Conservation (phyloP, 2,113 vertebrate genomes). For the Gadus macrocephalus region DNA sequence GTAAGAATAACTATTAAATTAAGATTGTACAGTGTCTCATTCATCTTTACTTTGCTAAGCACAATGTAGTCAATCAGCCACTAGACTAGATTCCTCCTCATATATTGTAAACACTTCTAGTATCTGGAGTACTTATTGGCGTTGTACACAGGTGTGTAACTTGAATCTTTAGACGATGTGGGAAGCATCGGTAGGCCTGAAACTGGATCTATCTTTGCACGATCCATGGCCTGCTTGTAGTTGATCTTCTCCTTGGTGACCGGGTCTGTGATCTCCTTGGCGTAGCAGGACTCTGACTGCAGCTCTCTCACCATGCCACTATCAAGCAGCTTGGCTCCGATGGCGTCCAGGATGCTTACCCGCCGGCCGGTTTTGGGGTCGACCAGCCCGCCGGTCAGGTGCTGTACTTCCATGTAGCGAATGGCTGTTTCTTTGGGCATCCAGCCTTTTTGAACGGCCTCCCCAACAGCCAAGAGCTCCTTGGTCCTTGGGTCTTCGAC, state of each 20-base stretch:
- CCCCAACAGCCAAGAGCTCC: slow-evolving; percentile 82
- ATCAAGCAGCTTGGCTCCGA: slow-evolving; percentile 79
- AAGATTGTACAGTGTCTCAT: slow-evolving; percentile 6
- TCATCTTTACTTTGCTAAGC: neutral
- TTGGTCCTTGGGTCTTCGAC: slow-evolving; percentile 88
- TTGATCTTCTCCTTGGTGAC: slow-evolving; percentile 85
- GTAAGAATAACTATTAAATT: neutral
- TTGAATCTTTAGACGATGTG: slow-evolving; percentile 57
- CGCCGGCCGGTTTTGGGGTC: slow-evolving; percentile 80
- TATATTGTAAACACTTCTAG: slow-evolving; percentile 56
- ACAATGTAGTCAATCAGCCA: slow-evolving; percentile 8
- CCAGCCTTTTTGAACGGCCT: slow-evolving; percentile 92
- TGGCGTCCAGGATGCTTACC: slow-evolving; percentile 77
- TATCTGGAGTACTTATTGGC: slow-evolving; percentile 44
- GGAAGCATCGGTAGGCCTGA: slow-evolving; percentile 84
- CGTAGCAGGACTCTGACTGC: slow-evolving; percentile 76
- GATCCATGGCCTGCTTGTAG: slow-evolving; percentile 89
- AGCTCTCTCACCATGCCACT: slow-evolving; percentile 78
- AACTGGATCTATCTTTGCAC: slow-evolving; percentile 77
- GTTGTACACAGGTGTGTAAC: slow-evolving; percentile 41
- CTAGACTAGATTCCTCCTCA: slow-evolving; percentile 13
- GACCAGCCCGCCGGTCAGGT: slow-evolving; percentile 89
- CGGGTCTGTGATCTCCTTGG: slow-evolving; percentile 86
- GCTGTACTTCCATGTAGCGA: slow-evolving; percentile 84
- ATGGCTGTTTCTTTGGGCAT: slow-evolving; percentile 82